phyloP scores from a whole-genome alignment of 2,888 invertebrate genomes.

The Drosophila sordidula region DNA sequence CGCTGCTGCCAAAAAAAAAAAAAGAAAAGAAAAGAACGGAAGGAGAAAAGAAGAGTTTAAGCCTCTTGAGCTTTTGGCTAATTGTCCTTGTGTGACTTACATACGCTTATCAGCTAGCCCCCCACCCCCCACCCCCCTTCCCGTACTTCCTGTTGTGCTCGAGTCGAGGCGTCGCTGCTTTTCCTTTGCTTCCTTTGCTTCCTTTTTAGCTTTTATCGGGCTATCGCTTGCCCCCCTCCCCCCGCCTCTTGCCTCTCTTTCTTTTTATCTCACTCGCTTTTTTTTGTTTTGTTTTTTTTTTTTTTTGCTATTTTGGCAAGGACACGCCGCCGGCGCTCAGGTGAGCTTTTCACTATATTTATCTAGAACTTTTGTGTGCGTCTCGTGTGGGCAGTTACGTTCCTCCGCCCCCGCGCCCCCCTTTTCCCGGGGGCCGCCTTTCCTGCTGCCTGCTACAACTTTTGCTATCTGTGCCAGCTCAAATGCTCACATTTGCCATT shows the following conservation, averaged over 20 bases:
- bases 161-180: constrained; percentile 23
- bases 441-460: constrained; percentile 1
- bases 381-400: constrained; percentile 61
- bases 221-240: constrained; percentile 52
- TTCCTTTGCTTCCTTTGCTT: constrained; percentile 28
- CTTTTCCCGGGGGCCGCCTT: not conserved
- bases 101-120: constrained; percentile 60
- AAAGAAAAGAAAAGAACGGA: too few relatives aligned
- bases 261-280: not conserved
- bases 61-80: constrained; percentile 77
- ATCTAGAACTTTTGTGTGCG: constrained; percentile 38
- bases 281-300: constrained; percentile 19
- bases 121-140: too few relatives aligned
- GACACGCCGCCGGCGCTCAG: constrained; percentile 46
- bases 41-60: constrained; percentile 61
- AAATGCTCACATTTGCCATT: constrained; percentile 38
- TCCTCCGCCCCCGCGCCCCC: not conserved
- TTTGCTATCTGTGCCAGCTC: constrained; percentile 32
- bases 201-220: constrained; percentile 53
- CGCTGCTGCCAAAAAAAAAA: constrained; percentile 9
- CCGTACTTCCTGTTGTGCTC: constrained; percentile 17
- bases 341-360: constrained; percentile 45
- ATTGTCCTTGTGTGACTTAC: constrained; percentile 82
- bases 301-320: constrained; percentile 65
- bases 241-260: not conserved